These are phyloP conservation scores for Eupithecia pulchellata DNA, from an alignment of 2,888 invertebrate genomes.

Conservation along the genomic window DNA sequence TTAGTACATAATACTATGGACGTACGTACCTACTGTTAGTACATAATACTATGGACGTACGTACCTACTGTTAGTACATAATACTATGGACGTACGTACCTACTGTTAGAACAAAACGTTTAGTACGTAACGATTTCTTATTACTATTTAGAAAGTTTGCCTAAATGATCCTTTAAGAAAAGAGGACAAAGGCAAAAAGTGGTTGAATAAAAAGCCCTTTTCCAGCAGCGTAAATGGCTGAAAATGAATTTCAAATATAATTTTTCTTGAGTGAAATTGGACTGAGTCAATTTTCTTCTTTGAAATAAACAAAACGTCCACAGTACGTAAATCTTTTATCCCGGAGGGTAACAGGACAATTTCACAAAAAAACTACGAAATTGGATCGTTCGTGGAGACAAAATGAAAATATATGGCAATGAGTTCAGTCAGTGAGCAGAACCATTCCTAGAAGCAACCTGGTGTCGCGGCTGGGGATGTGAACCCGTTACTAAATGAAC, in stretches of 20 bases:
- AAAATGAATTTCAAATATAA: slow-evolving; percentile 1
- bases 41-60: too few species aligned
- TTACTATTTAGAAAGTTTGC: not conserved
- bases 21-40: too few species aligned
- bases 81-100: too few species aligned
- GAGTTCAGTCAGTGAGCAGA: not conserved
- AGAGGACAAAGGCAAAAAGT: not conserved
- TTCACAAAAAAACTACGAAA: slow-evolving; percentile 11
- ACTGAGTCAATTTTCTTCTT: slow-evolving; percentile 6
- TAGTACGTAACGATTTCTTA: not conserved
- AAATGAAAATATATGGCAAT: slow-evolving; percentile 11
- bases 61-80: too few species aligned
- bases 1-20: too few species aligned
- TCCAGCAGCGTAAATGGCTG: not conserved
- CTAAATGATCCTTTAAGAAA: not conserved
- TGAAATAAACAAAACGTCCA: slow-evolving; percentile 3
- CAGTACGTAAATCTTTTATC: not conserved
- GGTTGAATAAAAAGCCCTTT: not conserved
- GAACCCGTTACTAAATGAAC: not conserved
- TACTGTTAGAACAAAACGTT: too few species aligned
- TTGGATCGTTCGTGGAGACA: not conserved
- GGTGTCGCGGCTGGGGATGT: not conserved
- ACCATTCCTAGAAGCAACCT: not conserved
- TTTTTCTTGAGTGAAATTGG: slow-evolving; percentile 5
- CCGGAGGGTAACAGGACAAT: not conserved